These are phyloP conservation scores for Porites rus DNA, from an alignment of 92 coral and sea anemone genomes.

Conservation along the genomic window DNA sequence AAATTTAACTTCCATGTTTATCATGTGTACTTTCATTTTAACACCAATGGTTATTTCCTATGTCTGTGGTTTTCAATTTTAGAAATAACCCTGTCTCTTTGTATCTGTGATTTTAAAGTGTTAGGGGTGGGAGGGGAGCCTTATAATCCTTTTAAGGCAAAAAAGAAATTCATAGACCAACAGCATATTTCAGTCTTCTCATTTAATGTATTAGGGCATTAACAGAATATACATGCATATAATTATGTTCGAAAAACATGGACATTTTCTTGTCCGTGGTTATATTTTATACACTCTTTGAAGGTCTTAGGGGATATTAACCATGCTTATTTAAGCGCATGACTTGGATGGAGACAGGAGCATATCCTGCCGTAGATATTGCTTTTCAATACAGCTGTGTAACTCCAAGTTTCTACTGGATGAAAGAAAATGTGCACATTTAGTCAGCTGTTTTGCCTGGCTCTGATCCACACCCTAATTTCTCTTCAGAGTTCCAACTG, in stretches of 20 bases:
- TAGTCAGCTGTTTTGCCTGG: conserved; percentile 31
- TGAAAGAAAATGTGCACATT: not conserved
- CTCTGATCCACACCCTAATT: conserved; percentile 19
- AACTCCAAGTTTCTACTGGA: not conserved
- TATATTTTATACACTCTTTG: not conserved
- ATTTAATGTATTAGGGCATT: not conserved
- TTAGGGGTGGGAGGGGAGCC: not conserved
- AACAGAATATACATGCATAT: not conserved
- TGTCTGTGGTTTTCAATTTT: conserved; percentile 32
- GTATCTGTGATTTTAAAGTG: not conserved
- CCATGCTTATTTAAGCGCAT: not conserved
- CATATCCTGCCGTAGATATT: not conserved
- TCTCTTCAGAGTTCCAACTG: not conserved
- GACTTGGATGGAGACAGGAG: not conserved
- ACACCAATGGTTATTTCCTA: conserved; percentile 13
- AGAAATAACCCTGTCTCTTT: not conserved
- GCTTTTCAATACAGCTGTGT: not conserved
- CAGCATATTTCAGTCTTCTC: not conserved
- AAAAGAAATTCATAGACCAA: not conserved
- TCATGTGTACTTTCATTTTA: conserved; percentile 13
- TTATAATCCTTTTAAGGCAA: not conserved
- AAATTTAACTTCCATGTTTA: not conserved
- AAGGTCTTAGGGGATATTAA: not conserved
- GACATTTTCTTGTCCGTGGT: not conserved
- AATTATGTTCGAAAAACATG: not conserved